phyloP scores from a whole-genome alignment of 2,888 invertebrate genomes.

The Hyppa rectilinea region DNA sequence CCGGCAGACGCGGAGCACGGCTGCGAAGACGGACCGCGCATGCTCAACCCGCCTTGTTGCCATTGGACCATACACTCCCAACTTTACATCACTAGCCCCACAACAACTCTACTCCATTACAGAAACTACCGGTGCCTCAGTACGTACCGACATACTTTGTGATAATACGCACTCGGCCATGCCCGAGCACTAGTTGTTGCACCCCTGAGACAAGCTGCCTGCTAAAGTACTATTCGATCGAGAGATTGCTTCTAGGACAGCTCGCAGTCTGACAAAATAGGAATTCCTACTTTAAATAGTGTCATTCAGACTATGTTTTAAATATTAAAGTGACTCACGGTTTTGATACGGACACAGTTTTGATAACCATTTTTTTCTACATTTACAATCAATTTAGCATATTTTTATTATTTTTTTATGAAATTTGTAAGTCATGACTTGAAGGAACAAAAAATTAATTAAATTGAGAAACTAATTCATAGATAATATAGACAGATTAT shows the following conservation, averaged over 20 bases:
- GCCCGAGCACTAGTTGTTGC: neutral
- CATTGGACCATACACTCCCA: conserved; percentile 45
- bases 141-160: neutral
- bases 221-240: neutral
- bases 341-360: conserved; percentile 57
- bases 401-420: conserved; percentile 54
- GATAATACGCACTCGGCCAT: neutral
- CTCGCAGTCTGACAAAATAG: neutral
- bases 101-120: conserved; percentile 10
- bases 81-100: conserved; percentile 8
- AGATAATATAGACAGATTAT: conserved; percentile 15
- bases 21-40: conserved; percentile 66
- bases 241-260: neutral
- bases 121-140: neutral
- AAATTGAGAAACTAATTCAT: conserved; percentile 43
- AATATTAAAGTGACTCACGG: conserved; percentile 60
- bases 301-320: neutral
- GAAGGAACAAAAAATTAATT: conserved; percentile 32
- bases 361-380: conserved; percentile 66
- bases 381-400: conserved; percentile 62
- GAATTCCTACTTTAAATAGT: neutral
- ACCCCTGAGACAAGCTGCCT: neutral
- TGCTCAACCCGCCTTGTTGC: conserved; percentile 60
- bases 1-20: conserved; percentile 23
- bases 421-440: conserved; percentile 14